A percentile compares a stretch with the other conserved stretches of the same genome.
Conservation (phyloP, 2,888 invertebrate species). For the Orthosia incerta region DNA sequence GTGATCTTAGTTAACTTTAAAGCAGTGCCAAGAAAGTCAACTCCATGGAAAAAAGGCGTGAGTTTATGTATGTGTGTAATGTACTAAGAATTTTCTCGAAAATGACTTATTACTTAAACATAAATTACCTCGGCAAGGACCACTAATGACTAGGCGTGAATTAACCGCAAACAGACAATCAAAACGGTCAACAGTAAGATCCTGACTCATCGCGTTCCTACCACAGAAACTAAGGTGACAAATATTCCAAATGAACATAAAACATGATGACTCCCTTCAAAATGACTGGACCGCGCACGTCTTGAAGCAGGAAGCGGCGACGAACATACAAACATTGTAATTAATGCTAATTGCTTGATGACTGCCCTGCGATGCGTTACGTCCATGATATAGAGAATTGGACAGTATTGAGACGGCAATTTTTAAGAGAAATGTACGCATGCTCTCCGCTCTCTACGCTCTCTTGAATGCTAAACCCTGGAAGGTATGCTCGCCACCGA, state of each 20-base stretch:
- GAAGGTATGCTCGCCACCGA: no score
- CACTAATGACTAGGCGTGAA: constrained; percentile 40
- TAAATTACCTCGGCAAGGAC: background rate
- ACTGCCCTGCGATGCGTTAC: constrained; percentile 46
- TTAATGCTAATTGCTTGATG: constrained; percentile 82
- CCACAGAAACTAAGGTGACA: constrained; percentile 22
- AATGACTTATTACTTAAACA: background rate
- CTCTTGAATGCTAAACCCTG: no score
- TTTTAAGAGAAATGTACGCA: background rate
- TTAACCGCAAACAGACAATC: constrained; percentile 19
- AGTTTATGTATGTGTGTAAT: no score
- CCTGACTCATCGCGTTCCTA: constrained; percentile 15
- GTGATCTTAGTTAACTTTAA: no score
- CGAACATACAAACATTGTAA: constrained; percentile 80
- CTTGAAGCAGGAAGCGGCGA: constrained; percentile 81
- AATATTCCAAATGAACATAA: constrained; percentile 39
- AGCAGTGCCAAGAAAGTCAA: no score
- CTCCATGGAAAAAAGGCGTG: no score
- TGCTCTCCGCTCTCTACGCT: no score
- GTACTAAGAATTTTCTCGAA: background rate
- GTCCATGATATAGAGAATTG: background rate
- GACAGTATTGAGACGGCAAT: background rate
- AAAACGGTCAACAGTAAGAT: background rate
- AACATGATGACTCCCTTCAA: constrained; percentile 52
- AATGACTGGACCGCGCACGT: constrained; percentile 42